Evolutionary conservation across 2,888 invertebrate species (phyloP).

Genomic region (Epirrhoe alternata): DNA sequence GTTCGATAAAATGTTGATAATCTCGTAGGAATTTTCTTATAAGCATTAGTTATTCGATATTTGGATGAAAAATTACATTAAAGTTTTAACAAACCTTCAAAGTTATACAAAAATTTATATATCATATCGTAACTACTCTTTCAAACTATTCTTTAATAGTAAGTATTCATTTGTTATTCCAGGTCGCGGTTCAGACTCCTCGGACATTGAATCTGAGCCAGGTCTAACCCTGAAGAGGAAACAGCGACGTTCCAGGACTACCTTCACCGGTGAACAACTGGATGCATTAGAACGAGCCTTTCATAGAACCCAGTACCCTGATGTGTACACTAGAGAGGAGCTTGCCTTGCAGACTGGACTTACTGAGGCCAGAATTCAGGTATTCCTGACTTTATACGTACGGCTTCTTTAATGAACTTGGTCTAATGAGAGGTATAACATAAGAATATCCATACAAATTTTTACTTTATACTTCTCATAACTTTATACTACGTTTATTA

Average conservation of each 20-base stretch:
- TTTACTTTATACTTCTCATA: too few species aligned
- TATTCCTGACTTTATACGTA: conserved; percentile 52
- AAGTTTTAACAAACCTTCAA: too few species aligned
- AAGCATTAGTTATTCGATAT: too few species aligned
- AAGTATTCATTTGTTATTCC: conserved; percentile 25
- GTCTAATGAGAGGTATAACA: too few species aligned
- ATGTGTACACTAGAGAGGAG: conserved; percentile 97
- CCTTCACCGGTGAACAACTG: conserved; percentile 96
- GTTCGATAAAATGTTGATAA: too few species aligned
- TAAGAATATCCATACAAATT: too few species aligned
- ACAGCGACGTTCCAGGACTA: conserved; percentile 95
- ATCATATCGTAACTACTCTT: too few species aligned
- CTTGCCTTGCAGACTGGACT: conserved; percentile 95
- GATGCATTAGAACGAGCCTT: conserved; percentile 97
- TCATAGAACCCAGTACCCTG: conserved; percentile 97
- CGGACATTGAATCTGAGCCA: conserved; percentile 95
- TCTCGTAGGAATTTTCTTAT: too few species aligned
- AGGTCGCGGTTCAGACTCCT: conserved; percentile 82
- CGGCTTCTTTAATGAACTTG: background rate
- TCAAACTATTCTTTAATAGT: too few species aligned
- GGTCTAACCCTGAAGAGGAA: conserved; percentile 95
- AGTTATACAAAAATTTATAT: too few species aligned
- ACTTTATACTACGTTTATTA: too few species aligned
- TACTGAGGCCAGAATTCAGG: conserved; percentile 97
- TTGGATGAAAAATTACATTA: too few species aligned